Base-by-base conservation (phyloP, 2,113 vertebrate species). In the Scomber scombrus region DNA sequence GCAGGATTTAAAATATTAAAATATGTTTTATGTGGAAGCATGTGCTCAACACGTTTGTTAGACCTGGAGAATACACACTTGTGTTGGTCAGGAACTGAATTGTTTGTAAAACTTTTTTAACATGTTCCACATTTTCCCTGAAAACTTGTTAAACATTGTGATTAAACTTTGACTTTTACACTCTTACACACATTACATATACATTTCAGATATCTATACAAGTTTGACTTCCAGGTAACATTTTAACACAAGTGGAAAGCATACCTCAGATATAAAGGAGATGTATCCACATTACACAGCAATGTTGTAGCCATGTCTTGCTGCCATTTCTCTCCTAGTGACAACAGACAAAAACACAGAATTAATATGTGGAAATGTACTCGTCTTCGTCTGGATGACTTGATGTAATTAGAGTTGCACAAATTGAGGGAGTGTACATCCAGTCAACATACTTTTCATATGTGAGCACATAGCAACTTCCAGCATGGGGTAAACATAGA, bases 321-420 rank as follows among this genome's bases (percentile, higher is more conserved):
- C 45, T 64, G 65, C 78, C 69, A 31, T 5, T 15, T 6, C 7
- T 63, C 1, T 79, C 63, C 91, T 93, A 75, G 74, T 19, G 26
- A 82, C n/a, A 56, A 78, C 6, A 58, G 2, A 85, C 3, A 75
- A 75, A 77, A 52, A 52, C 1, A 31, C 0, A 29, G 3, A 15
- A 16, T 49, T 16, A 13, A n/a, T 76, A 21, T 10, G 11, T 55
- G 8, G 23, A 21, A 15, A 23, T 34, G 61, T 21, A 40, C 26
- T 67, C 3, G 12, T 31, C 6, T 50, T 15, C 23, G 3, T 26
- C 23, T 2, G 2, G 23, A 26, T 26, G 18, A 8, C 19, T 57
- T 50, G 2, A 50, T 14, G 14, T 16, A 9, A 13, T 10, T 3
- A 1, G 21, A 16, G 8, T 54, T 40, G 9, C 3, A 26, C 6